These are phyloP conservation scores for Amphilophus citrinellus DNA, from an alignment of 2,113 vertebrate species.

Conservation along the genomic window DNA sequence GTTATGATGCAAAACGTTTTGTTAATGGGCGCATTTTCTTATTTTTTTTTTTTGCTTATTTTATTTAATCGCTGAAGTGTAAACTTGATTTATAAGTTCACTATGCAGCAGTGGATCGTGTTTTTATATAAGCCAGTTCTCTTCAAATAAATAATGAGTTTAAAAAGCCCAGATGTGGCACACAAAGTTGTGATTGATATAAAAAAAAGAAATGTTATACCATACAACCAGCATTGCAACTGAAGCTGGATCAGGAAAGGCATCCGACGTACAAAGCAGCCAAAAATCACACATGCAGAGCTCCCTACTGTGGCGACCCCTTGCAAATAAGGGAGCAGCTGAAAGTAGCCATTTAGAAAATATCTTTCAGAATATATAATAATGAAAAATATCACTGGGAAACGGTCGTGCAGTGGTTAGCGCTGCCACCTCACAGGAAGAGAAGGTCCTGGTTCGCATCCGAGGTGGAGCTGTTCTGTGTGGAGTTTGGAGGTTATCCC, in stretches of 20 bases:
- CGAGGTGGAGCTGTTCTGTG: not conserved
- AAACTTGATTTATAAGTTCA: not conserved
- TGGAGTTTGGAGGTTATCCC: not conserved
- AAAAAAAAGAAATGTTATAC: not conserved
- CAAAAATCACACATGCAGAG: not conserved
- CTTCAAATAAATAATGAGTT: no score
- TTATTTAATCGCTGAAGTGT: not conserved
- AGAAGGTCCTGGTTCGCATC: not conserved
- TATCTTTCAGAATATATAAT: not conserved
- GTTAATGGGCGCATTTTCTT: not conserved
- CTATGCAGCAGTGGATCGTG: not conserved
- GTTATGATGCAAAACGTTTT: constrained; percentile 16
- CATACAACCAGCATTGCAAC: not conserved
- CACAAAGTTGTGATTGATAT: not conserved
- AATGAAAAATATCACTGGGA: not conserved
- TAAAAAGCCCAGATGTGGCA: no score
- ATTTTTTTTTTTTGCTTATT: not conserved
- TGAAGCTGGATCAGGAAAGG: no score
- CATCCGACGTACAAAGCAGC: no score
- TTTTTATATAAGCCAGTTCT: no score
- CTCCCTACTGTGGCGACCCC: no score
- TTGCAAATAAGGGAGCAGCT: no score
- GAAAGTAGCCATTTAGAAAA: not conserved
- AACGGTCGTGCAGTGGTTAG: not conserved
- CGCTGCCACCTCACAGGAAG: not conserved